Evolutionary conservation across 1,140 invertebrate genomes (phyloP).

Genomic region (Brachionus koreanus): DNA sequence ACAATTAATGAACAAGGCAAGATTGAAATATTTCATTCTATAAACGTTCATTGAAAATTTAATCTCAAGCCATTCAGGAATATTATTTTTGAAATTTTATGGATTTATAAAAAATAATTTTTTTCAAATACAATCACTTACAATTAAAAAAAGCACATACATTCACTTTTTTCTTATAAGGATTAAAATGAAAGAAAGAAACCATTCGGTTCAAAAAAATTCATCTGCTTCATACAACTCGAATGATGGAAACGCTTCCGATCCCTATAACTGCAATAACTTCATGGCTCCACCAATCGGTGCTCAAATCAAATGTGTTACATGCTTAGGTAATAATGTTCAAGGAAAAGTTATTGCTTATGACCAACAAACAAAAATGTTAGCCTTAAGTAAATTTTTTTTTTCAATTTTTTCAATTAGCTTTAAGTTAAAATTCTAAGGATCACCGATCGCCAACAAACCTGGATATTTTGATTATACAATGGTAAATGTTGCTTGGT

Average conservation of each 20-base stretch:
- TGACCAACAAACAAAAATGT: constrained; percentile 44
- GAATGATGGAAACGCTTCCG: neutral
- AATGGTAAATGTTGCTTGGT: constrained; percentile 37
- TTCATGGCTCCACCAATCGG: constrained; percentile 44
- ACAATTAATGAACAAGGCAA: neutral
- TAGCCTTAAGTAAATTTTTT: constrained; percentile 7
- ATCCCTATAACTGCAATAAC: constrained; percentile 34
- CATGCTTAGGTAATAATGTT: constrained; percentile 39
- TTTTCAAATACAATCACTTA: neutral
- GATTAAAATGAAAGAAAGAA: constrained; percentile 15
- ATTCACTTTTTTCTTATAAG: neutral
- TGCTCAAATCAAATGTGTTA: constrained; percentile 35
- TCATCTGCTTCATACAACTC: neutral
- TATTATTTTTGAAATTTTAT: neutral
- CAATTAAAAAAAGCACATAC: neutral
- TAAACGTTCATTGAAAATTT: neutral
- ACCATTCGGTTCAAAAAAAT: neutral
- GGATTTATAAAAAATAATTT: neutral
- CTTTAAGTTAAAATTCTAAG: neutral
- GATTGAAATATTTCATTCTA: neutral
- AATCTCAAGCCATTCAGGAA: neutral
- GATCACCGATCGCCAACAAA: constrained; percentile 4
- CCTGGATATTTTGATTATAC: constrained; percentile 33
- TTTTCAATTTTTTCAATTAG: no score
- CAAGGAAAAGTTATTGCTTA: constrained; percentile 42